These are phyloP conservation scores for Pantherophis guttatus DNA, from an alignment of 2,113 vertebrate species.

Conservation along the genomic window DNA sequence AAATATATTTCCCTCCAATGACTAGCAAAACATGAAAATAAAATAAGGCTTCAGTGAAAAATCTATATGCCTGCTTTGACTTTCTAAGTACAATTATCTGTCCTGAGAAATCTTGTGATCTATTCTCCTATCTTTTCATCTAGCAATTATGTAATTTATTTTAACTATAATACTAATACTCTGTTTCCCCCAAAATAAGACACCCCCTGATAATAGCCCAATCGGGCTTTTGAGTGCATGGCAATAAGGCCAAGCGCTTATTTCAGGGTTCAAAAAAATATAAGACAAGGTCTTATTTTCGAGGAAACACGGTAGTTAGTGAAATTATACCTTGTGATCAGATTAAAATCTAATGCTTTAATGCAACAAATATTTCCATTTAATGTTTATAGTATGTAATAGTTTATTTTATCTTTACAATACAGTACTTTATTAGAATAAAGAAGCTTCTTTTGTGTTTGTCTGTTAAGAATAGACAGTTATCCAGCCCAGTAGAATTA, in stretches of 20 bases:
- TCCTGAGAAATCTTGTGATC: conserved; percentile 23
- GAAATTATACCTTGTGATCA: not conserved
- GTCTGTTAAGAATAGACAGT: not conserved
- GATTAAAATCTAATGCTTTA: not conserved
- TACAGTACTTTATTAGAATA: not conserved
- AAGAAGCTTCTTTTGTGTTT: not conserved
- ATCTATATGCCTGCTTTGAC: not conserved
- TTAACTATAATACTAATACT: not conserved
- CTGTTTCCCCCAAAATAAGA: no score
- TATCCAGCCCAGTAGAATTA: conserved; percentile 2
- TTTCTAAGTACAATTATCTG: conserved; percentile 23
- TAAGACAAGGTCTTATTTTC: no score
- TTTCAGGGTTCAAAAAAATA: no score
- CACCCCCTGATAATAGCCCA: no score
- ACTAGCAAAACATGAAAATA: not conserved
- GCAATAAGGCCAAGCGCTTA: no score
- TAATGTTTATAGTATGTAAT: not conserved
- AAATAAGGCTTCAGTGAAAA: not conserved
- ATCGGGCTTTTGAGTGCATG: no score
- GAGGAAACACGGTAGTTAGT: not conserved
- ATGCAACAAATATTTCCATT: not conserved
- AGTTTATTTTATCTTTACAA: not conserved
- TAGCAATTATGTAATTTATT: conserved; percentile 3
- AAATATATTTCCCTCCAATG: conserved; percentile 27
- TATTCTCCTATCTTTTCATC: conserved; percentile 19